Evolutionary conservation across 2,113 vertebrate genomes (phyloP).

Genomic region (Labrus mixtus): DNA sequence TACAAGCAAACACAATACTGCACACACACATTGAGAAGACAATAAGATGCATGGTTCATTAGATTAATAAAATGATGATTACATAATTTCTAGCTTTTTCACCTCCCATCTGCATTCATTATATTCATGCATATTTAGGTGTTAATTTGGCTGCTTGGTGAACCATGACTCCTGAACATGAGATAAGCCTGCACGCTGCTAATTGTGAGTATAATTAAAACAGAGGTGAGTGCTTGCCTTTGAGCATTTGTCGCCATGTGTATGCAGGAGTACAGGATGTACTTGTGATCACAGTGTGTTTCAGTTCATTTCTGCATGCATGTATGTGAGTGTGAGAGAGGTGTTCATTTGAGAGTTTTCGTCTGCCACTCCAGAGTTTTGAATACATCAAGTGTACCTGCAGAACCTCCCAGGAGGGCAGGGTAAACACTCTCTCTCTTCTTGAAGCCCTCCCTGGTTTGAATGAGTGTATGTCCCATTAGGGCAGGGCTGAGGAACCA

Average conservation of each 20-base stretch:
- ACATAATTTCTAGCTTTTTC: slow-evolving; percentile 14
- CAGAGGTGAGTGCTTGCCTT: slow-evolving; percentile 41
- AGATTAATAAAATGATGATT: slow-evolving; percentile 16
- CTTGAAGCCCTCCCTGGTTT: slow-evolving; percentile 82
- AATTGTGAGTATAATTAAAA: slow-evolving; percentile 32
- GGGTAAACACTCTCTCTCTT: slow-evolving; percentile 86
- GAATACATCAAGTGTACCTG: slow-evolving; percentile 56
- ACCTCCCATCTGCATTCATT: slow-evolving; percentile 22
- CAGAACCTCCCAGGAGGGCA: slow-evolving; percentile 92
- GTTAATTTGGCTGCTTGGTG: slow-evolving; percentile 50
- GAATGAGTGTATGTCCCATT: slow-evolving; percentile 88
- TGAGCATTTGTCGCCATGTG: slow-evolving; percentile 3
- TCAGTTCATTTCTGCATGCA: neutral
- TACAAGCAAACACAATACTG: neutral
- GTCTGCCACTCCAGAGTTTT: neutral
- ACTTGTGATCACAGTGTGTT: neutral
- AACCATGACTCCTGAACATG: slow-evolving; percentile 31
- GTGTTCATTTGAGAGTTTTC: neutral
- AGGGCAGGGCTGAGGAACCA: slow-evolving; percentile 86
- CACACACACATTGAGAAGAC: neutral
- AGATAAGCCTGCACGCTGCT: slow-evolving; percentile 7
- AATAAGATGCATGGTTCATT: slow-evolving; percentile 2
- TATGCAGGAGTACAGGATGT: neutral
- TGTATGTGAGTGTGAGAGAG: neutral
- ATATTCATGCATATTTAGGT: slow-evolving; percentile 18